Evolutionary conservation across 2,797 vertebrate species (phyloP).

Genomic region (Chelon labrosus): DNA sequence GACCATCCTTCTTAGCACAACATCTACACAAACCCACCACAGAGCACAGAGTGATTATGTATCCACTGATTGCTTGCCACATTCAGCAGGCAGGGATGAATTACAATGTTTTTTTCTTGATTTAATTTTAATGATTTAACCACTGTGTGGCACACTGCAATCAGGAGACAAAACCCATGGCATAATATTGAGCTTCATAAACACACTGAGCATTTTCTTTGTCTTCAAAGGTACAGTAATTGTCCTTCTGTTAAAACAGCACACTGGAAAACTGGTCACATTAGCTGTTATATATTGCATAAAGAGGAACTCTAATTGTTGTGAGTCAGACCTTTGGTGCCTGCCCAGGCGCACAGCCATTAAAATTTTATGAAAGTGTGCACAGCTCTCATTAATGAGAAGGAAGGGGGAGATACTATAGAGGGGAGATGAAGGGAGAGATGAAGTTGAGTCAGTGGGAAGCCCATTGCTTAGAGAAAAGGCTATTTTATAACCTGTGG

Average conservation of each 20-base stretch:
- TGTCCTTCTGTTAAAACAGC: conserved; percentile 12
- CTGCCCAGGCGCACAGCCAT: conserved; percentile 25
- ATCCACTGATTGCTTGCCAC: conserved; percentile 43
- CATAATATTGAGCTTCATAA: conserved; percentile 6
- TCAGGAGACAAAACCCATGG: conserved; percentile 6
- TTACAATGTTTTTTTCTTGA: conserved; percentile 17
- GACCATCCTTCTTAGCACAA: conserved; percentile 41
- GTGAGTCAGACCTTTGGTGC: conserved; percentile 43
- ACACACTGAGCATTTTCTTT: background rate
- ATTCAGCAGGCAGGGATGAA: conserved; percentile 8
- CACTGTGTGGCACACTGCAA: conserved; percentile 3
- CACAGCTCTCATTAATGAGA: conserved; percentile 60
- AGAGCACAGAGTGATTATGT: conserved; percentile 33
- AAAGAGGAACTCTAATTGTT: conserved; percentile 59
- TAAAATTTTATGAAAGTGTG: conserved; percentile 66
- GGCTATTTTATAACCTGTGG: conserved; percentile 68
- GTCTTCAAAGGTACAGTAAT: conserved; percentile 15
- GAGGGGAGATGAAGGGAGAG: conserved; percentile 12
- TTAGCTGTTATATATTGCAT: conserved; percentile 32
- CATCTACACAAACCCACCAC: conserved; percentile 31
- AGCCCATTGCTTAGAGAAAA: conserved; percentile 46
- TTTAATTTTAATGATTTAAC: conserved; percentile 34
- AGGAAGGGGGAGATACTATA: background rate
- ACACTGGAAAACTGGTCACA: conserved; percentile 10
- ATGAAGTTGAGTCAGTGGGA: conserved; percentile 24